A percentile compares a stretch with the other conserved stretches of the same genome.
Evolutionary conservation across 2,797 vertebrate species (phyloP).

Genomic region (Danio tinwini): DNA sequence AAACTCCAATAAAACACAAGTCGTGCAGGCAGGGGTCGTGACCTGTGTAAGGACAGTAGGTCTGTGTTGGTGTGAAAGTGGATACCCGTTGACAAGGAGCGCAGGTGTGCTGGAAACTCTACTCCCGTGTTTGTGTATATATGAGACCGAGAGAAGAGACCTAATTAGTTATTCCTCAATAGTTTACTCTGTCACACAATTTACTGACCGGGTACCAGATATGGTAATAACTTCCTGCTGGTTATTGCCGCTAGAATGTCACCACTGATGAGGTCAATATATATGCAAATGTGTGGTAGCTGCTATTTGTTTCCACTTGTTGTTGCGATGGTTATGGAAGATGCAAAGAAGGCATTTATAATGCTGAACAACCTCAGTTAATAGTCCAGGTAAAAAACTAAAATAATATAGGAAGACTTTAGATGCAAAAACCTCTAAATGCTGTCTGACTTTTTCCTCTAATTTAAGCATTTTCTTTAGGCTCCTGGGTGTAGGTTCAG

Average conservation of each 20-base stretch:
- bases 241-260: conserved; percentile 35
- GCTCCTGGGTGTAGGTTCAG: too few species aligned
- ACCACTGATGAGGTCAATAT: conserved; percentile 64
- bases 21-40: conserved; percentile 7
- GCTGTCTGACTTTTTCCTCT: too few species aligned
- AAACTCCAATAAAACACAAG: neutral
- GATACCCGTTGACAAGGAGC: conserved; percentile 61
- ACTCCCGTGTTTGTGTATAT: conserved; percentile 36
- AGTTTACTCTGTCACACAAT: conserved; percentile 23
- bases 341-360: conserved; percentile 11
- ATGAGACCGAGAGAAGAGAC: conserved; percentile 12
- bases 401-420: neutral
- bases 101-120: conserved; percentile 64
- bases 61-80: conserved; percentile 62
- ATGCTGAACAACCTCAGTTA: neutral
- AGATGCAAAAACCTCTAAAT: too few species aligned
- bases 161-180: conserved; percentile 27
- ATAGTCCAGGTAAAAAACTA: neutral
- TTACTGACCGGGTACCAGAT: conserved; percentile 26
- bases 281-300: conserved; percentile 66
- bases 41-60: conserved; percentile 50
- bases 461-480: too few species aligned
- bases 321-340: neutral
- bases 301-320: conserved; percentile 46
- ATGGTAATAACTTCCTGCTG: conserved; percentile 1